phyloP scores from a whole-genome alignment of 2,113 vertebrate species.

The Varanus salvator region DNA sequence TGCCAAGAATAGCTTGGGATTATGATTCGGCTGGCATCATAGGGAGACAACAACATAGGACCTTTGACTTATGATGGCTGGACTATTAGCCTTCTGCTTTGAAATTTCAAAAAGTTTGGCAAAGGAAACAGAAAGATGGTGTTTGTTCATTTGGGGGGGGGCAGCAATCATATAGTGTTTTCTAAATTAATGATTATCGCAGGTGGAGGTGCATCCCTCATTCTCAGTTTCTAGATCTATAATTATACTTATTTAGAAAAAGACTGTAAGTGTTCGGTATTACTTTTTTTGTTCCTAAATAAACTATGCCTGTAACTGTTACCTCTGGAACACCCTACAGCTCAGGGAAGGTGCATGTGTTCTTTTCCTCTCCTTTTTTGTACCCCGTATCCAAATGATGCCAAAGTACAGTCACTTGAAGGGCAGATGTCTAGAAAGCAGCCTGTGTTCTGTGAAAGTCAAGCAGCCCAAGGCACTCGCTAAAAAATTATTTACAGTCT shows the following conservation, averaged over 20 bases:
- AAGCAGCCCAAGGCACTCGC: constrained; percentile 7
- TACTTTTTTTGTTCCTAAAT: not conserved
- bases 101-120: no score
- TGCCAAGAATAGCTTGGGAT: not conserved
- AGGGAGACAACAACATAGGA: not conserved
- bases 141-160: not conserved
- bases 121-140: not conserved
- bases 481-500: constrained; percentile 28
- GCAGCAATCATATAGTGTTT: not conserved
- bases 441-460: constrained; percentile 25
- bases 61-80: not conserved
- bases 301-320: not conserved
- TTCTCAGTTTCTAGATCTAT: not conserved
- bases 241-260: not conserved
- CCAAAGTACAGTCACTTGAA: constrained; percentile 18
- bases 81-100: not conserved
- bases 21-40: not conserved
- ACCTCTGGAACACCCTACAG: not conserved
- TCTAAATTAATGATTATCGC: not conserved
- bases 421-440: constrained; percentile 12
- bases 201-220: not conserved
- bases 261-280: not conserved
- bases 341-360: not conserved
- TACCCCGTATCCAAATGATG: not conserved
- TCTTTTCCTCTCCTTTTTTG: not conserved